Conservation (phyloP, 2,888 invertebrate species). For the Pollenia amentaria region DNA sequence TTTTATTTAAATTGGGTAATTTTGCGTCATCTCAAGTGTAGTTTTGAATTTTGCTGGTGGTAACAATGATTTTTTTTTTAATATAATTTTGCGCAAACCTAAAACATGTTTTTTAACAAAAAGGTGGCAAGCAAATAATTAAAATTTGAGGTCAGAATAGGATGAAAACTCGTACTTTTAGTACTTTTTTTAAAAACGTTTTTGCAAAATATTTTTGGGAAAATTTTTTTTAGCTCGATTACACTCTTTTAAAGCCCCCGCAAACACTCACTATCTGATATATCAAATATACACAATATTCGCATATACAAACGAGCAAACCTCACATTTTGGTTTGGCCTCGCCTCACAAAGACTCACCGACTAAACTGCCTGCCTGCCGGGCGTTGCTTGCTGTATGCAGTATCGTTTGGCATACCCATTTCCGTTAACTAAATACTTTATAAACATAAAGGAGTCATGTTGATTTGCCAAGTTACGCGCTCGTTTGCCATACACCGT, state of each 20-base stretch:
- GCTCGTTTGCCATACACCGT: constrained; percentile 50
- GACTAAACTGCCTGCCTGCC: neutral
- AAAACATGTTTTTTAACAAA: too few species aligned
- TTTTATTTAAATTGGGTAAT: too few species aligned
- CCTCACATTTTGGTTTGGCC: constrained; percentile 39
- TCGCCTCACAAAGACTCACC: constrained; percentile 30
- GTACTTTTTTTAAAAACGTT: too few species aligned
- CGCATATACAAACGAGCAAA: neutral
- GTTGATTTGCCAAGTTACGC: constrained; percentile 67
- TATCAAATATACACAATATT: neutral
- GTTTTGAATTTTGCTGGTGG: too few species aligned
- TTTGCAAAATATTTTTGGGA: too few species aligned
- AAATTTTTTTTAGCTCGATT: neutral
- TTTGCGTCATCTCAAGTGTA: too few species aligned
- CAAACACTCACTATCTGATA: neutral
- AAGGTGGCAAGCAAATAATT: too few species aligned
- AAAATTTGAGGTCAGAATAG: too few species aligned
- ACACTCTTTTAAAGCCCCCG: constrained; percentile 9
- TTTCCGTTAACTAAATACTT: constrained; percentile 71
- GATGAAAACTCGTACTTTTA: too few species aligned
- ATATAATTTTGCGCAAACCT: too few species aligned
- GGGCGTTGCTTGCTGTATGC: neutral
- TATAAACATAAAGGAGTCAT: constrained; percentile 62
- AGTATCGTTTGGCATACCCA: constrained; percentile 49
- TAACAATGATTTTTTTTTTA: too few species aligned